Evolutionary conservation across 1,140 invertebrate species (phyloP).

Genomic region (Neomicropteryx cornuta): DNA sequence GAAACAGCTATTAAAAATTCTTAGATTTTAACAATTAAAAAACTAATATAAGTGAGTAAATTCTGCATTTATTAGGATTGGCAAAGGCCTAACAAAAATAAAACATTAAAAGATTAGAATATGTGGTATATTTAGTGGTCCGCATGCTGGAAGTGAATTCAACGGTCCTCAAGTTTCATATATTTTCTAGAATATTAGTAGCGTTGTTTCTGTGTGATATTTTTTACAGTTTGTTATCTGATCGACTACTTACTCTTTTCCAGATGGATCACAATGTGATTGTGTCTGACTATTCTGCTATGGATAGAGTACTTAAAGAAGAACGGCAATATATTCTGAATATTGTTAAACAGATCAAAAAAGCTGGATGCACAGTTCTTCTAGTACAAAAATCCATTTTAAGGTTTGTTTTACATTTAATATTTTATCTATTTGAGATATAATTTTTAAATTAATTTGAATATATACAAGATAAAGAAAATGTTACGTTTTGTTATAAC

Average conservation of each 20-base stretch:
- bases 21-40: too few relatives aligned
- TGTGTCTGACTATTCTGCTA: constrained; percentile 96
- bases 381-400: constrained; percentile 98
- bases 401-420: constrained; percentile 57
- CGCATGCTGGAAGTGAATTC: too few relatives aligned
- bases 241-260: constrained; percentile 17
- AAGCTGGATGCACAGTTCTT: constrained; percentile 94
- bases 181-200: neutral
- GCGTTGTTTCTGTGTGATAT: neutral
- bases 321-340: constrained; percentile 97
- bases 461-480: neutral
- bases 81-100: too few relatives aligned
- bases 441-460: constrained; percentile 1
- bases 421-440: too few relatives aligned
- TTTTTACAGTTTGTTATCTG: neutral
- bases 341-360: constrained; percentile 98
- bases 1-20: too few relatives aligned
- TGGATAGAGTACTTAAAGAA: constrained; percentile 98
- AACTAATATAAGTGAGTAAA: too few relatives aligned
- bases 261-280: constrained; percentile 98
- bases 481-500: neutral
- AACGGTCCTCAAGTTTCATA: neutral
- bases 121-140: too few relatives aligned
- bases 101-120: too few relatives aligned
- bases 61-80: too few relatives aligned